Percentiles rank a stretch among this genome's conserved stretches.
Evolutionary conservation across 2,888 invertebrate genomes (phyloP).

Genomic region (Phrixothrix hirtus): DNA sequence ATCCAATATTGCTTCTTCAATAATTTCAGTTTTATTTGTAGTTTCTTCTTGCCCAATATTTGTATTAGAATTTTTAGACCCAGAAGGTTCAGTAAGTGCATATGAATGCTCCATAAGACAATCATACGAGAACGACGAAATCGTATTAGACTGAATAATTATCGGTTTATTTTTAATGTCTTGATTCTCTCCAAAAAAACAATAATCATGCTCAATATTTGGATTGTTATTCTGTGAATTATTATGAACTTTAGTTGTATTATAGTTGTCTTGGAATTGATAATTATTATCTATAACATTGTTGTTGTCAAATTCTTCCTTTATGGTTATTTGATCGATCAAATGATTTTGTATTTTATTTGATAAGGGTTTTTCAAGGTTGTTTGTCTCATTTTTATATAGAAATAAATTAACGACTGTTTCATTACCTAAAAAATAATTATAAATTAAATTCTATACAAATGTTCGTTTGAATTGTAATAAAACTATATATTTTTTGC

Average conservation of each 20-base stretch:
- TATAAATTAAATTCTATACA: too few species aligned
- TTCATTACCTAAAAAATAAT: slow-evolving; percentile 71
- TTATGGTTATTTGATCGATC: too few species aligned
- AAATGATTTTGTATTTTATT: too few species aligned
- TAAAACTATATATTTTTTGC: too few species aligned
- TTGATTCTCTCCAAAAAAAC: slow-evolving; percentile 34
- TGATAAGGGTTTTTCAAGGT: too few species aligned
- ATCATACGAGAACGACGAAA: slow-evolving; percentile 1
- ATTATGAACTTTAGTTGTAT: not conserved
- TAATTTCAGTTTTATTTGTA: slow-evolving; percentile 5
- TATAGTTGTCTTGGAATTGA: not conserved
- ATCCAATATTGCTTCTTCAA: slow-evolving; percentile 13
- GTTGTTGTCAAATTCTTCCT: slow-evolving; percentile 18
- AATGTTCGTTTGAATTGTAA: too few species aligned
- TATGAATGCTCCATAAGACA: slow-evolving; percentile 29
- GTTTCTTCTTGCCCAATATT: not conserved
- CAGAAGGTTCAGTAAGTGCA: slow-evolving; percentile 5
- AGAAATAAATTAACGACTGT: slow-evolving; percentile 76
- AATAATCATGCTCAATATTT: slow-evolving; percentile 44
- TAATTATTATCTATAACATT: not conserved
- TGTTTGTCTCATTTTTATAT: slow-evolving; percentile 7
- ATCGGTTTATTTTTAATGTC: not conserved
- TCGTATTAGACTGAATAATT: slow-evolving; percentile 1
- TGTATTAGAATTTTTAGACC: slow-evolving; percentile 1
- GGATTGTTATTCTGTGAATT: not conserved